Percentiles rank a stretch among this genome's conserved stretches.
phyloP scores from a whole-genome alignment of 2,797 vertebrate species.

The Pampus argenteus region DNA sequence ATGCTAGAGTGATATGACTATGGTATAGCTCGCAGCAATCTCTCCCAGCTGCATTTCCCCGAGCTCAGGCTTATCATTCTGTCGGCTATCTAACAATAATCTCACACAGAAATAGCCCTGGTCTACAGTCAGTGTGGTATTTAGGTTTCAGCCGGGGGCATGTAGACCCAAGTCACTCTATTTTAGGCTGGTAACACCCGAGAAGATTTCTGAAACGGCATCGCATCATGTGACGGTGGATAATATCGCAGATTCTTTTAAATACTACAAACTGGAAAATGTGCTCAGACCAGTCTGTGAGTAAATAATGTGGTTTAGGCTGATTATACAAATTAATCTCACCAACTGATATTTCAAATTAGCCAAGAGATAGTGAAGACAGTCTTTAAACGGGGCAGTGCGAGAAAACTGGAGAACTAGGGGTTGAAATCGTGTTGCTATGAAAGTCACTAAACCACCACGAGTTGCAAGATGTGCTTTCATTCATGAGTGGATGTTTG shows the following conservation, averaged over 20 bases:
- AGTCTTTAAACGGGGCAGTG: too few species aligned
- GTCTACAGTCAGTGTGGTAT: neutral
- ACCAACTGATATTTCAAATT: too few species aligned
- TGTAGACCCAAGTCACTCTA: neutral
- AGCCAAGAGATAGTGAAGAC: too few species aligned
- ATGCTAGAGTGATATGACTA: slow-evolving; percentile 31
- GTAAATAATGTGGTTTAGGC: neutral
- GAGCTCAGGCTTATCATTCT: slow-evolving; percentile 29
- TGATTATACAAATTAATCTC: neutral
- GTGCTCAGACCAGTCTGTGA: neutral
- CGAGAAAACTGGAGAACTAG: too few species aligned
- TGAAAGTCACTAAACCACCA: neutral
- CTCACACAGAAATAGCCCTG: slow-evolving; percentile 13
- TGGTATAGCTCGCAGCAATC: slow-evolving; percentile 23
- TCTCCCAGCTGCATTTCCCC: slow-evolving; percentile 27
- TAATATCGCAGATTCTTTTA: neutral
- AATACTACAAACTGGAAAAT: neutral
- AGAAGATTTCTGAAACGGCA: neutral
- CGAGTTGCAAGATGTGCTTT: neutral
- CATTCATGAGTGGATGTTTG: neutral
- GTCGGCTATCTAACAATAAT: slow-evolving; percentile 27
- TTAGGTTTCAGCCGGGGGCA: neutral
- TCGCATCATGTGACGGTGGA: neutral
- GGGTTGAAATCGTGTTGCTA: too few species aligned
- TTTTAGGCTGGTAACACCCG: neutral